Evolutionary conservation across 2,113 vertebrate species (phyloP).

Genomic region (Callipepla squamata): DNA sequence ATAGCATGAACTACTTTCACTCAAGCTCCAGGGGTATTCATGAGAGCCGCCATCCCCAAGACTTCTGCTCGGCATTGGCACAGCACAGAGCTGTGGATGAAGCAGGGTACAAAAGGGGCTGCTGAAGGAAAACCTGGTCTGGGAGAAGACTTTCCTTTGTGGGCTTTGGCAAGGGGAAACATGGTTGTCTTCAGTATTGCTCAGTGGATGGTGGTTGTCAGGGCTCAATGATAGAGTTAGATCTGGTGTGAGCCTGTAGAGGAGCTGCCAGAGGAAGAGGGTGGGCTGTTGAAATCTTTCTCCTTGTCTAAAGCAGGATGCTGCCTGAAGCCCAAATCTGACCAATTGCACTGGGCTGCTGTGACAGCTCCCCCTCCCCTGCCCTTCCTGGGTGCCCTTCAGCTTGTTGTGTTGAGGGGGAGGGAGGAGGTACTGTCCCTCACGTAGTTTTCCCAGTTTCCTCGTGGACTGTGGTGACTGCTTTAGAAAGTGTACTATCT

Average conservation of each 20-base stretch:
- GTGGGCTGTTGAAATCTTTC: neutral
- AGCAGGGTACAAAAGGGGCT: neutral
- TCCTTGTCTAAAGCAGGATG: neutral
- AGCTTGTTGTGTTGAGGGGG: neutral
- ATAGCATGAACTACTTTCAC: neutral
- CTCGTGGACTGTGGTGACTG: neutral
- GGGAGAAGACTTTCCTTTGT: neutral
- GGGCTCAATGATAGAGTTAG: neutral
- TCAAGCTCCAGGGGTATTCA: neutral
- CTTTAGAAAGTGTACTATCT: neutral
- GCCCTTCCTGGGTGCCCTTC: accelerated
- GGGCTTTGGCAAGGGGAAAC: accelerated
- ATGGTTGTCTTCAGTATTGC: accelerated
- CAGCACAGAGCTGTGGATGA: neutral
- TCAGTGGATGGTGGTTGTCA: accelerated
- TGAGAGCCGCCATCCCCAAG: neutral
- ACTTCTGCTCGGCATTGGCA: neutral
- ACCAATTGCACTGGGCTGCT: neutral
- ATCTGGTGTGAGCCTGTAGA: neutral
- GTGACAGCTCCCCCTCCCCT: accelerated
- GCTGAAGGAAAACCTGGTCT: neutral
- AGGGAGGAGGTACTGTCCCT: neutral
- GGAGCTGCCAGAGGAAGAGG: neutral
- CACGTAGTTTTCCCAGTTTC: accelerated
- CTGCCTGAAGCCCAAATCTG: neutral